phyloP scores from a whole-genome alignment of 2,113 vertebrate species.

The Leptobrachium ailaonicum region DNA sequence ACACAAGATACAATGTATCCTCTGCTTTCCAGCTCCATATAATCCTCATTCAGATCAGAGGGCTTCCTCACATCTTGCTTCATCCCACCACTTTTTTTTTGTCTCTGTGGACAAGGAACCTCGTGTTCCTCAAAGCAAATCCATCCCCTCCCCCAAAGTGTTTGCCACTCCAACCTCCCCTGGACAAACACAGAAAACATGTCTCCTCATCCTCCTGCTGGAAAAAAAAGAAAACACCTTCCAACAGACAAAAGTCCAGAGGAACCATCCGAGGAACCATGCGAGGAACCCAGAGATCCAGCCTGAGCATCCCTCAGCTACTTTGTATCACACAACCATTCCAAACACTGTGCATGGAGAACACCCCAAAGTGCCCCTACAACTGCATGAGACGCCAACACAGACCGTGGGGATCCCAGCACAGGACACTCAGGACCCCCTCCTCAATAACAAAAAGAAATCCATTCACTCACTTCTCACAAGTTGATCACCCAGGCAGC shows the following conservation, averaged over 20 bases:
- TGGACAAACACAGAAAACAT: background rate
- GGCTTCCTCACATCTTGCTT: background rate
- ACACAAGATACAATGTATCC: background rate
- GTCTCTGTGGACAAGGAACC: conserved; percentile 43
- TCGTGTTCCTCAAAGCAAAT: conserved; percentile 51
- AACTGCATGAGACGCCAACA: too few relatives aligned
- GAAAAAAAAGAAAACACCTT: too few relatives aligned
- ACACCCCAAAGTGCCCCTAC: too few relatives aligned
- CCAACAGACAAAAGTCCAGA: background rate
- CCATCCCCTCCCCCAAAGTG: conserved; percentile 6
- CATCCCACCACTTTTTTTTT: background rate
- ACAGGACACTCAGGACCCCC: background rate
- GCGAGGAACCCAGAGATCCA: background rate
- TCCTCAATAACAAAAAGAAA: background rate
- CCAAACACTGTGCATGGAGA: too few relatives aligned
- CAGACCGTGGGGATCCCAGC: too few relatives aligned
- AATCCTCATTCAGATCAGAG: background rate
- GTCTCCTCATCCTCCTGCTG: background rate
- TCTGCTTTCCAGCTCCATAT: background rate
- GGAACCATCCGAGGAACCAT: background rate
- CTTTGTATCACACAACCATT: too few relatives aligned
- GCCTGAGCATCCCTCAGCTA: too few relatives aligned
- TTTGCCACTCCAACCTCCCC: conserved; percentile 10
- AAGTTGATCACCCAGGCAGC: conserved; percentile 16
- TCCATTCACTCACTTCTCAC: conserved; percentile 13